Evolutionary conservation across 2,113 vertebrate species (phyloP).

Genomic region (Passer domesticus): DNA sequence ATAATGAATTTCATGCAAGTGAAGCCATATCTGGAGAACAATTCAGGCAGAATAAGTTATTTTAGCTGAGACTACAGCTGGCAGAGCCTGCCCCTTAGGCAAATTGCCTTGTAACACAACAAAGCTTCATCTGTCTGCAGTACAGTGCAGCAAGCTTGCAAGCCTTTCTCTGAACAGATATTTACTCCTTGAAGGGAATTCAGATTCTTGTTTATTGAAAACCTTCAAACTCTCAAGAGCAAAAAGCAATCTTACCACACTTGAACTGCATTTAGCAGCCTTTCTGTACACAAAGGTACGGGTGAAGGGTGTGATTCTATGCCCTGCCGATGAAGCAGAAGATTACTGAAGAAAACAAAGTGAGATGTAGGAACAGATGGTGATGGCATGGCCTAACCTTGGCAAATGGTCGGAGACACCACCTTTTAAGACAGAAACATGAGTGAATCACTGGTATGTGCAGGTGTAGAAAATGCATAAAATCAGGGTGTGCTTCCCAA

Average conservation of each 20-base stretch:
- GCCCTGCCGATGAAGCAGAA: neutral
- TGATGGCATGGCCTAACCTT: neutral
- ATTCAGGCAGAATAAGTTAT: neutral
- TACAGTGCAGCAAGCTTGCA: neutral
- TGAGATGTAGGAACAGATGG: neutral
- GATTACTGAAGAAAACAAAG: neutral
- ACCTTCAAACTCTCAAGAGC: neutral
- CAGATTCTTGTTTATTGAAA: neutral
- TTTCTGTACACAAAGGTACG: neutral
- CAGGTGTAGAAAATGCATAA: neutral
- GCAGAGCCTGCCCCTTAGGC: neutral
- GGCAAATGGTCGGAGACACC: neutral
- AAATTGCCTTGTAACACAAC: neutral
- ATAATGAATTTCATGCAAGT: neutral
- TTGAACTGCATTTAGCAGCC: neutral
- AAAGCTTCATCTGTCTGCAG: neutral
- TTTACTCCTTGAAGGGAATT: neutral
- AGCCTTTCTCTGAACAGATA: neutral
- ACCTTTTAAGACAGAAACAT: neutral
- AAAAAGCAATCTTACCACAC: neutral
- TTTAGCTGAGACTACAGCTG: conserved; percentile 2
- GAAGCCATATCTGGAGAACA: neutral
- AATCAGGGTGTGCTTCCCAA: neutral
- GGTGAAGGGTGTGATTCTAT: neutral
- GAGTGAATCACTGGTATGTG: neutral